Percentiles rank a stretch among this genome's conserved stretches.
These are phyloP conservation scores for Callionymus lyra DNA, from an alignment of 2,113 vertebrate genomes.

Conservation along the genomic window DNA sequence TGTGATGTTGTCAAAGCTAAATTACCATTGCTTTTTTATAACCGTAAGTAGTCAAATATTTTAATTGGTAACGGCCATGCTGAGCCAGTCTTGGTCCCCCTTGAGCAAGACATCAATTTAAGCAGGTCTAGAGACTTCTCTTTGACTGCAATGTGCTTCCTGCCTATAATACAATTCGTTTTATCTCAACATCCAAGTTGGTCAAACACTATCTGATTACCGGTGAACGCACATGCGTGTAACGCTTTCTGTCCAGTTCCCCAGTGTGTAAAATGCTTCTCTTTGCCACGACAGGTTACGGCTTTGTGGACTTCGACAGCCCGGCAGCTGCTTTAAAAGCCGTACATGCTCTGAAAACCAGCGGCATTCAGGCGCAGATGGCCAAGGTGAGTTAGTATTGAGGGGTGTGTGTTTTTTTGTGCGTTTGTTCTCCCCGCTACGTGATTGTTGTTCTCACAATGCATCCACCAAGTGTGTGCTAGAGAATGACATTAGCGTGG, in stretches of 20 bases:
- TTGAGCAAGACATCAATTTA: no score
- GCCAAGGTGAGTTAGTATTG: conserved; percentile 84
- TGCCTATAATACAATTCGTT: neutral
- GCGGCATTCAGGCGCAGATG: conserved; percentile 97
- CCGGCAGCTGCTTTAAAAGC: conserved; percentile 94
- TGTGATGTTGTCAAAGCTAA: no score
- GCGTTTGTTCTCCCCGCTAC: conserved; percentile 24
- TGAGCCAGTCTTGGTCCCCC: no score
- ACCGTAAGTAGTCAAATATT: no score
- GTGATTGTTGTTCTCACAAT: conserved; percentile 21
- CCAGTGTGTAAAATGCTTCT: conserved; percentile 25
- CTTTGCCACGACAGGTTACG: conserved; percentile 78
- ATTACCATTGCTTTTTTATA: no score
- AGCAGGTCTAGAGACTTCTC: no score
- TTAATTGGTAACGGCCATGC: no score
- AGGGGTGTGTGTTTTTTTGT: conserved; percentile 2
- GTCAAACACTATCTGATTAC: neutral
- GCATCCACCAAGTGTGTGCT: conserved; percentile 15
- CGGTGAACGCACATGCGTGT: neutral
- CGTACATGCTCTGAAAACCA: conserved; percentile 92
- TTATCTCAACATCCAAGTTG: neutral
- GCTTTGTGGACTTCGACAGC: conserved; percentile 98
- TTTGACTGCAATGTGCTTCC: neutral
- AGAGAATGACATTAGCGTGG: conserved; percentile 40
- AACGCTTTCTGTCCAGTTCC: neutral